Conservation (phyloP, 2,113 vertebrate species). For the Ardeotis arabs region DNA sequence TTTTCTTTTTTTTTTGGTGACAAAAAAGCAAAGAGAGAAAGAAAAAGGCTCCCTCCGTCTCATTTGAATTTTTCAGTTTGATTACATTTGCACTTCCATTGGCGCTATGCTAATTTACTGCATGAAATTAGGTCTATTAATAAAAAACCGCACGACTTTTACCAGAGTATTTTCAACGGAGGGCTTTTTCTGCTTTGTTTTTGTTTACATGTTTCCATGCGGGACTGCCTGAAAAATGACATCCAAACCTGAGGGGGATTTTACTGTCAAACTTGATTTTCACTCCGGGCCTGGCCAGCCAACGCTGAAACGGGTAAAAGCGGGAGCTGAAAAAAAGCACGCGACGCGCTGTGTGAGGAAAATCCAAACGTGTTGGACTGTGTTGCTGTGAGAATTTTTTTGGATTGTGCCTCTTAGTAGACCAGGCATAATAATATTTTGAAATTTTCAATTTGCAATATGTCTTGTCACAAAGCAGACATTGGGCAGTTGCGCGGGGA, state of each 20-base stretch:
- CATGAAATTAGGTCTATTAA: slow-evolving; percentile 75
- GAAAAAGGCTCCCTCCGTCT: slow-evolving; percentile 44
- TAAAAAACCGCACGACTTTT: neutral
- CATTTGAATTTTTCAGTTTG: slow-evolving; percentile 70
- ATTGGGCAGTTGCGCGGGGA: neutral
- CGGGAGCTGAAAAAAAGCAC: neutral
- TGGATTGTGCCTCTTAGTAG: rapidly evolving
- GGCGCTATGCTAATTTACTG: slow-evolving; percentile 75
- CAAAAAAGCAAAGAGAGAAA: slow-evolving; percentile 67
- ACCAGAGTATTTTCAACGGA: neutral
- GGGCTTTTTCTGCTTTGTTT: neutral
- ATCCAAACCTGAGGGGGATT: neutral
- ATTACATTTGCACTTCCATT: slow-evolving; percentile 77
- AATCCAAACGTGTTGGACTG: rapidly evolving
- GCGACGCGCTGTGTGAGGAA: neutral
- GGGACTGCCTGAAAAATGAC: neutral
- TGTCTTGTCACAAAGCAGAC: rapidly evolving
- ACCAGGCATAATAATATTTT: rapidly evolving
- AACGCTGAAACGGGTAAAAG: neutral
- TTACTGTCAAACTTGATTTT: neutral
- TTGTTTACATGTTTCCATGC: neutral
- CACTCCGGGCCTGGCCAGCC: neutral
- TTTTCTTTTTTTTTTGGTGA: neutral
- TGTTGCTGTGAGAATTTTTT: rapidly evolving
- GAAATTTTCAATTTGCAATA: neutral